Evolutionary conservation across 2,797 vertebrate species (phyloP).

Genomic region (Nasua narica): DNA sequence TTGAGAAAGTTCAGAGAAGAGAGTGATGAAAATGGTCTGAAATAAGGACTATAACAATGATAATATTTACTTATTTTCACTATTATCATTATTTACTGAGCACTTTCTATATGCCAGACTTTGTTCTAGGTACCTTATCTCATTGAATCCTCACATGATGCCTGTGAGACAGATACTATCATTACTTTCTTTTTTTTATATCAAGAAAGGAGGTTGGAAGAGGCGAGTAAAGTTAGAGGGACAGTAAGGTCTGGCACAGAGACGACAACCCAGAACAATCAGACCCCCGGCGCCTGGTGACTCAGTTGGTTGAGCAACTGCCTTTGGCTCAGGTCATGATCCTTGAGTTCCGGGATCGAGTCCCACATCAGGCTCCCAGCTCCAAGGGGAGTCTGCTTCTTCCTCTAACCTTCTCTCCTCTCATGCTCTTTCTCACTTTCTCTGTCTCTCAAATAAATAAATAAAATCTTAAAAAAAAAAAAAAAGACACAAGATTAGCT

Average conservation of each 20-base stretch:
- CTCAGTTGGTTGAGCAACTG: too few species aligned
- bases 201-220: not conserved
- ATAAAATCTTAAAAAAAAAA: too few species aligned
- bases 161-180: not conserved
- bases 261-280: not conserved
- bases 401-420: too few species aligned
- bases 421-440: too few species aligned
- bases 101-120: not conserved
- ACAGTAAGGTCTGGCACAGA: not conserved
- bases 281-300: too few species aligned
- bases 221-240: not conserved
- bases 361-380: too few species aligned
- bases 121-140: not conserved
- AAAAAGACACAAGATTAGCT: too few species aligned
- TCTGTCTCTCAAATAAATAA: too few species aligned
- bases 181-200: not conserved
- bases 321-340: too few species aligned
- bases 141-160: not conserved
- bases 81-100: not conserved
- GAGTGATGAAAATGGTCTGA: not conserved
- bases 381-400: too few species aligned
- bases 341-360: too few species aligned
- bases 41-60: not conserved
- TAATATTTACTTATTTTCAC: not conserved
- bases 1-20: slow-evolving; percentile 23